Conservation (phyloP, 2,113 vertebrate species). For the Grallaria varia region DNA sequence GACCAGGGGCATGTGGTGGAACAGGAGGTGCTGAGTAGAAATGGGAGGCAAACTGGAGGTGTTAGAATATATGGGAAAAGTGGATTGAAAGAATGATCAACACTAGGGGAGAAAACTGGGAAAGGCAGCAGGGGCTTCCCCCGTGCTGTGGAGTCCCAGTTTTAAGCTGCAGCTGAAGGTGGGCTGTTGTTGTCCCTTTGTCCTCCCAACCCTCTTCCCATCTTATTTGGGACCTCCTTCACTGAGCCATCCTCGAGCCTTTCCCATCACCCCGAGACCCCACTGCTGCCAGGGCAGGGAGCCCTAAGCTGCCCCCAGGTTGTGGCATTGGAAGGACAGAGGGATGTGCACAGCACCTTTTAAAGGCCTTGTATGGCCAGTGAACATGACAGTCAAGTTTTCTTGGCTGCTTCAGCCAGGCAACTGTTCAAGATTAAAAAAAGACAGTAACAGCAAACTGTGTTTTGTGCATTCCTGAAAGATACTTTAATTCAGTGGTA, state of each 20-base stretch:
- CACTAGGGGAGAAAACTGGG: background rate
- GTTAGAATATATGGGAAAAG: background rate
- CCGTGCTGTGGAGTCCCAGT: background rate
- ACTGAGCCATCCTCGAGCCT: background rate
- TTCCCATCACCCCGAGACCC: background rate
- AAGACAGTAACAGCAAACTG: background rate
- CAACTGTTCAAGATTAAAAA: conserved; percentile 11
- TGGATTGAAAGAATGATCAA: background rate
- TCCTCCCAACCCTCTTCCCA: background rate
- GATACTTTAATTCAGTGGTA: background rate
- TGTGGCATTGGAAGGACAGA: accelerated
- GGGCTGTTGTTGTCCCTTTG: background rate
- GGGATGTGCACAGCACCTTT: background rate
- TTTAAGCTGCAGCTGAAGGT: background rate
- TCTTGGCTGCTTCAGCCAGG: conserved; percentile 32
- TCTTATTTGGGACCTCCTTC: background rate
- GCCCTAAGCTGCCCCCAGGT: background rate
- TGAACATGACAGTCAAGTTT: background rate
- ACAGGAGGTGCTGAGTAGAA: background rate
- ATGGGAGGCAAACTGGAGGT: background rate
- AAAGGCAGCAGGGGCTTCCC: background rate
- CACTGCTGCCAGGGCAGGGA: background rate
- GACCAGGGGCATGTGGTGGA: background rate
- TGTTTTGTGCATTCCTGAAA: conserved; percentile 27
- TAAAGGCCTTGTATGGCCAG: background rate